phyloP scores from a whole-genome alignment of 2,888 invertebrate genomes.

The Apamea epomidion region DNA sequence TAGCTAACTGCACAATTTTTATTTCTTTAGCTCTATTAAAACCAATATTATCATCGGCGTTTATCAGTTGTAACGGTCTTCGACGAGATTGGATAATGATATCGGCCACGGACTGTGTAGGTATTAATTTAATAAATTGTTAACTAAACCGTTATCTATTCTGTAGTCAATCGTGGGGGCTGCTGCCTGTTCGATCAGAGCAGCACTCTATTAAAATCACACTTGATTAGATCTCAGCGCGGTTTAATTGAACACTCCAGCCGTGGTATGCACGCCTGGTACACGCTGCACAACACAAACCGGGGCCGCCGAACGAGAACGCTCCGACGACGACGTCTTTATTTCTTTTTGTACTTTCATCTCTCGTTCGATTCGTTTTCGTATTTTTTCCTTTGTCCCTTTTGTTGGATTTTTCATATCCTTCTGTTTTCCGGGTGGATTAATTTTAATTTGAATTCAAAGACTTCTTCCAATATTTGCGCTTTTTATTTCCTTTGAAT shows the following conservation, averaged over 20 bases:
- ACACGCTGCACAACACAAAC: slow-evolving; percentile 70
- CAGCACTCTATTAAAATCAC: slow-evolving; percentile 86
- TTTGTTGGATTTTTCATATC: slow-evolving; percentile 87
- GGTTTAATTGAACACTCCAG: slow-evolving; percentile 85
- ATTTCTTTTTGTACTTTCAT: slow-evolving; percentile 76
- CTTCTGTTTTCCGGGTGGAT: slow-evolving; percentile 86
- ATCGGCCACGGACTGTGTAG: slow-evolving; percentile 70
- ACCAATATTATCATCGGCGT: slow-evolving; percentile 64
- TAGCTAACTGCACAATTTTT: slow-evolving; percentile 65
- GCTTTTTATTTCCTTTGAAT: slow-evolving; percentile 63
- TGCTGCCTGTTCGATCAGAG: slow-evolving; percentile 72
- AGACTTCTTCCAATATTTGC: slow-evolving; percentile 73
- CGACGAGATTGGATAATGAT: slow-evolving; percentile 74
- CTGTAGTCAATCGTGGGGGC: slow-evolving; percentile 68
- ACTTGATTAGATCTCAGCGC: slow-evolving; percentile 86
- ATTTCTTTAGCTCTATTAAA: slow-evolving; percentile 48
- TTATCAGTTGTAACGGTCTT: slow-evolving; percentile 74
- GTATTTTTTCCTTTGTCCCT: slow-evolving; percentile 81
- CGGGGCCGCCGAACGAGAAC: slow-evolving; percentile 70
- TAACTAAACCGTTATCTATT: slow-evolving; percentile 76
- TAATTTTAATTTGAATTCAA: slow-evolving; percentile 86
- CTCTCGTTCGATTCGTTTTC: slow-evolving; percentile 80
- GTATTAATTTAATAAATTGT: slow-evolving; percentile 75
- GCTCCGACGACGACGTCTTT: slow-evolving; percentile 63
- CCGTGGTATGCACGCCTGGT: slow-evolving; percentile 83